Base-by-base conservation (phyloP, 2,888 invertebrate genomes). In the Dicyrtoma fusca region DNA sequence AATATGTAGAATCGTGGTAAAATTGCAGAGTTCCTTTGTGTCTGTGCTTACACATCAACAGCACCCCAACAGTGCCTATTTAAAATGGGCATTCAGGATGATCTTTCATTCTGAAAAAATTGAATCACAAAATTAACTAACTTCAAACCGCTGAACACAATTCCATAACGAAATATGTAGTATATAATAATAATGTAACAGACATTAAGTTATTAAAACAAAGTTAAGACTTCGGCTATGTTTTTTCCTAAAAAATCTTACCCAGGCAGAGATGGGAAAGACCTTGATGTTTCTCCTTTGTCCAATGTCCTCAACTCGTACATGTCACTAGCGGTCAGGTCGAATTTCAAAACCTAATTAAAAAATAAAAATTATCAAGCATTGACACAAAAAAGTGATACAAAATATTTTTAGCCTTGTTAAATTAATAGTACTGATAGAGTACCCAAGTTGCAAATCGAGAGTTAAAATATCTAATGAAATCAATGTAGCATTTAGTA, bases 281-380 rank as follows among this genome's bases (percentile, higher is more conserved):
- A 87, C 69, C 92, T 88, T 0, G 88, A 89, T 23, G 84, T 83
- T 70, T 87, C 85, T 13, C 89, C 89, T 76, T 87, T 86, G 82
- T 94, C 91, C 69, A 92, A 83, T 0, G 83, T 84, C 44, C 86
- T 85, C 69, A 94, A 82, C 66, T 85, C 85, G 0, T 84, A 80
- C 84, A 91, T 87, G 81, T 93, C 92, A 1, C 85, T 84, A 0
- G 85, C 82, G 63, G 84, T 87, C 55, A 94, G 83, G 78, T 87
- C 83, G 82, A 93, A 93, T 83, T 90, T 89, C 83, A 92, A 92
- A n/a, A 83, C 80, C 82, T 86, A 78, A 0, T 75, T 34, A 8
- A 34, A 34, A 72, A 47, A 47, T 14, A 13, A 25, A 42, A 2
- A 59, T 19, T 44, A 53, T 44, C 19, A 47, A 5, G 34, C 34